Evolutionary conservation across 2,113 vertebrate genomes (phyloP).

Genomic region (Esox niger): DNA sequence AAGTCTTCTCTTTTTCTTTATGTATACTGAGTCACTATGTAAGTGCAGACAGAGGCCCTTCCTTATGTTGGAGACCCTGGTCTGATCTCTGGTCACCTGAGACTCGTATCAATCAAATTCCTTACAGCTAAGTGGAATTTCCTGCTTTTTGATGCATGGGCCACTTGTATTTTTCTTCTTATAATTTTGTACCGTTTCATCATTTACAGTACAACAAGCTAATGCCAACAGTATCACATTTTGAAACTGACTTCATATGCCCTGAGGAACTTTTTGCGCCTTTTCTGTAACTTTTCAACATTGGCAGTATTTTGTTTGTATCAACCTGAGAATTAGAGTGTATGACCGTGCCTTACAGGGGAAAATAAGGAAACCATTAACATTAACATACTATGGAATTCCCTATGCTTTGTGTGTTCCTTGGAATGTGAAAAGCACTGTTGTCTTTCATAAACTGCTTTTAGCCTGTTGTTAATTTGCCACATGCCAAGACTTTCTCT

Average conservation of each 20-base stretch:
- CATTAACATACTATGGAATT: conserved; percentile 37
- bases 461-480: neutral
- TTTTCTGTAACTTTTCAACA: conserved; percentile 22
- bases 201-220: conserved; percentile 33
- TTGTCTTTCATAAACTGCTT: conserved; percentile 23
- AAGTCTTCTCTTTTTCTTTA: conserved; percentile 14
- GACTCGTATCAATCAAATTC: conserved; percentile 18
- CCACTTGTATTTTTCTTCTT: conserved; percentile 41
- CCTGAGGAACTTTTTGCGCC: conserved; percentile 20
- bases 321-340: conserved; percentile 22
- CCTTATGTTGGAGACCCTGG: conserved; percentile 25
- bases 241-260: conserved; percentile 32
- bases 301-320: conserved; percentile 22
- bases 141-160: conserved; percentile 26
- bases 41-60: conserved; percentile 20
- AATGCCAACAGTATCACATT: conserved; percentile 33
- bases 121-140: conserved; percentile 21
- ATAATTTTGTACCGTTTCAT: conserved; percentile 39
- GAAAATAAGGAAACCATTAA: conserved; percentile 30
- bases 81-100: conserved; percentile 33
- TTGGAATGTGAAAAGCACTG: conserved; percentile 19
- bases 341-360: conserved; percentile 39
- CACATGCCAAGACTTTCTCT: neutral
- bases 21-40: conserved; percentile 7
- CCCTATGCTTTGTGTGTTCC: conserved; percentile 24